Conservation (phyloP, 2,888 invertebrate species). For the Lobophora halterata region DNA sequence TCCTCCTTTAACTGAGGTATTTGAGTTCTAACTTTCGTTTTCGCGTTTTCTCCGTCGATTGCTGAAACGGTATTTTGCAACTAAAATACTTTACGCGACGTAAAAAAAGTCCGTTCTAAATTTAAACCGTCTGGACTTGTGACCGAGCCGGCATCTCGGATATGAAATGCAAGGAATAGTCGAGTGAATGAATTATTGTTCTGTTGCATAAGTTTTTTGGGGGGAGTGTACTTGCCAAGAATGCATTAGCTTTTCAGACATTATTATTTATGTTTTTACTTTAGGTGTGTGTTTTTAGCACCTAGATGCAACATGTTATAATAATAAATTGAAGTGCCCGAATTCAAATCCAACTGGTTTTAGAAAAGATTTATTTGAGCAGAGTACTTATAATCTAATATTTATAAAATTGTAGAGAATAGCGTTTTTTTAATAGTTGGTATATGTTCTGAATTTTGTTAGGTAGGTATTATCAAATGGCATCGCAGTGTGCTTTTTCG, state of each 20-base stretch:
- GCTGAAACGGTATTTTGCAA: constrained; percentile 59
- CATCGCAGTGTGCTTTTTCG: too few relatives aligned
- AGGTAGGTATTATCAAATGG: too few relatives aligned
- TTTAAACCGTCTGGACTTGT: constrained; percentile 53
- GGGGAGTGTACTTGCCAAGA: constrained; percentile 25
- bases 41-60: constrained; percentile 35
- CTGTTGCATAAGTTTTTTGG: constrained; percentile 40
- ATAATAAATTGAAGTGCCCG: too few relatives aligned
- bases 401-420: too few relatives aligned
- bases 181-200: constrained; percentile 53
- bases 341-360: too few relatives aligned
- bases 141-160: constrained; percentile 43
- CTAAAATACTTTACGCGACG: constrained; percentile 57
- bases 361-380: too few relatives aligned
- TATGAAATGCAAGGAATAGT: constrained; percentile 46
- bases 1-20: constrained; percentile 28
- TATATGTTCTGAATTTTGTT: too few relatives aligned
- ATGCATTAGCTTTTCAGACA: constrained; percentile 14
- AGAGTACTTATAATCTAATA: too few relatives aligned
- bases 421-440: too few relatives aligned
- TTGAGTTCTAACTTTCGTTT: constrained; percentile 30
- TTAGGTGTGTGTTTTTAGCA: not conserved
- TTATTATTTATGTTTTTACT: not conserved
- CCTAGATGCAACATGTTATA: not conserved
- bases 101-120: constrained; percentile 58